These are phyloP conservation scores for Valencia hispanica DNA, from an alignment of 2,797 vertebrate species.

Conservation along the genomic window DNA sequence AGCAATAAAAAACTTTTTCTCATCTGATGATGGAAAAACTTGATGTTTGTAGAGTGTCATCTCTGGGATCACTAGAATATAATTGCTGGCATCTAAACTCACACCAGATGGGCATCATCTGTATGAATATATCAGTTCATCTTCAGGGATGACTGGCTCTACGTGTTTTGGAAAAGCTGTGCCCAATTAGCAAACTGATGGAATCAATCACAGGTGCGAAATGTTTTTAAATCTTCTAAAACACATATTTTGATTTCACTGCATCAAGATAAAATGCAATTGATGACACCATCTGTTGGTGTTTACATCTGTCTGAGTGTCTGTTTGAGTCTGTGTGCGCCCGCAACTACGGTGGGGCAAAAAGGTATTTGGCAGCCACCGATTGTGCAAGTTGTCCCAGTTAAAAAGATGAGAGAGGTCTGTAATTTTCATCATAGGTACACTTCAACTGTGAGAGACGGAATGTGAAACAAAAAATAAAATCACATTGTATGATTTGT, in stretches of 20 bases:
- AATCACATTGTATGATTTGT: too few species aligned
- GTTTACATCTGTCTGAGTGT: constrained; percentile 19
- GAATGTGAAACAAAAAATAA: too few species aligned
- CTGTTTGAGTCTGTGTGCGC: background rate
- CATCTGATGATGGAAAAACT: constrained; percentile 24
- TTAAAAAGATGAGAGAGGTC: too few species aligned
- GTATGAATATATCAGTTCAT: constrained; percentile 40
- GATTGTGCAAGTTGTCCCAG: too few species aligned
- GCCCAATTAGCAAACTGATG: constrained; percentile 50
- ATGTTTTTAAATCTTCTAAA: constrained; percentile 52
- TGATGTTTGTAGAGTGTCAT: background rate
- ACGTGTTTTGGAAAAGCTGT: constrained; percentile 39
- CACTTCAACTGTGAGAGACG: too few species aligned
- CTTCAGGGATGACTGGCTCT: constrained; percentile 30
- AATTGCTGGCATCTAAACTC: constrained; percentile 22
- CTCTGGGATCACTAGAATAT: constrained; percentile 11
- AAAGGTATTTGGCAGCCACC: too few species aligned
- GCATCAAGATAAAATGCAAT: constrained; percentile 46
- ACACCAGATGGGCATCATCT: constrained; percentile 58
- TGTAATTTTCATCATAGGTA: too few species aligned
- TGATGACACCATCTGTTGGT: constrained; percentile 58
- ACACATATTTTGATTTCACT: constrained; percentile 45
- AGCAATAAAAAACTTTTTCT: constrained; percentile 16
- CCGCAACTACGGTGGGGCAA: too few species aligned
- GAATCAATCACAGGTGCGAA: constrained; percentile 60